Base-by-base conservation (phyloP, 1,140 invertebrate genomes). In the Venustaconcha ellipsiformis region DNA sequence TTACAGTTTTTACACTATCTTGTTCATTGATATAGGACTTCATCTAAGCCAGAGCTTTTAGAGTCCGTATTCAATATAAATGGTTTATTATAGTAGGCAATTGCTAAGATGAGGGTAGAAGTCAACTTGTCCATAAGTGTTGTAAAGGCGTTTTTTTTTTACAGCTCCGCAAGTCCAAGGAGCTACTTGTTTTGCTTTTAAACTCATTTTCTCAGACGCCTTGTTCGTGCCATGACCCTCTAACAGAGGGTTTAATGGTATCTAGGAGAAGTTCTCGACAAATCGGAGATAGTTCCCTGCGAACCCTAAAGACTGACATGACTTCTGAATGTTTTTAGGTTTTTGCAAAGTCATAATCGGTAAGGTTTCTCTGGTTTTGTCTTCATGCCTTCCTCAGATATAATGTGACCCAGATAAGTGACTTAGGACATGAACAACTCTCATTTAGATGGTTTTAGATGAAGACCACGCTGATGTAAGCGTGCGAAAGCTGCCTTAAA, bases 11-110 rank as follows among this genome's bases (percentile, higher is more conserved):
- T 8, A 67, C 57, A 71, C 79, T 78, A 5, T 83, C 72, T 60
- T 81, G 70, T 23, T 63, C 48, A 72, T 68, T 87, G 85, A n/a
- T 75, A 80, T 26, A 88, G 73, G 2, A 85, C 84, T 14, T 80
- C 83, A n/a, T 85, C 86, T 20, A 87, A 26, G 14, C 78, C 82
- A 26, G 20, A 17, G 23, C 74, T 37, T 57, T 70, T 75, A 57
- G 75, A 78, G 73, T 85, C 81, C 15, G 67, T 74, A 58, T 82
- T 57, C 12, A 79, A 14, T 14, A 65, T 55, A 68, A 81, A 85
- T 14, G 69, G 78, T 15, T 70, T 70, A n/a, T 48, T 69, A 23
- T 63, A 71, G 63, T 78, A 67, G 14, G 83, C 77, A 74, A 70
- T 78, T 17, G 64, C 79, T 60, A 85, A 70, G 1, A 82, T 57